These are phyloP conservation scores for Noctua janthe DNA, from an alignment of 2,888 invertebrate genomes.

Conservation along the genomic window DNA sequence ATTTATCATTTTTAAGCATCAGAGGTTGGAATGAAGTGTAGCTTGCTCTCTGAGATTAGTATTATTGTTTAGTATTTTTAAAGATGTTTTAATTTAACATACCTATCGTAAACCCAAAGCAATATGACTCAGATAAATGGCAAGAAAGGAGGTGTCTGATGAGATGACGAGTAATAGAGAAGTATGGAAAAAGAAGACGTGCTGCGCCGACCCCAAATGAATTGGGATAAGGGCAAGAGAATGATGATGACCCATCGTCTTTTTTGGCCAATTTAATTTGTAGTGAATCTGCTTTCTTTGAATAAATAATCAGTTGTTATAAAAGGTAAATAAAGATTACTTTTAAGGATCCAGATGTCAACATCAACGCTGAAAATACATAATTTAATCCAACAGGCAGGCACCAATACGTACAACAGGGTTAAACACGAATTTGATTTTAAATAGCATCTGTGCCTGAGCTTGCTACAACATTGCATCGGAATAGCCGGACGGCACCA, in stretches of 20 bases:
- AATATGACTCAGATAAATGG: too few relatives aligned
- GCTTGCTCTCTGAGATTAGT: slow-evolving; percentile 1
- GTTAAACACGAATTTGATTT: slow-evolving; percentile 75
- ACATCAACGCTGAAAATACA: slow-evolving; percentile 32
- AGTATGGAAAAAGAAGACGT: too few relatives aligned
- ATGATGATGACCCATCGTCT: not conserved
- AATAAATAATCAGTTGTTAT: not conserved
- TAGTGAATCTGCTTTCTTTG: not conserved
- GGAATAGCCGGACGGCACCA: slow-evolving; percentile 70
- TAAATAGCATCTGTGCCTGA: slow-evolving; percentile 75
- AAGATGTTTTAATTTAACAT: not conserved
- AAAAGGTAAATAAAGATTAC: not conserved
- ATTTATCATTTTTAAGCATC: slow-evolving; percentile 61
- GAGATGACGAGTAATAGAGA: too few relatives aligned
- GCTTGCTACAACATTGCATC: slow-evolving; percentile 74
- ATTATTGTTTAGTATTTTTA: not conserved
- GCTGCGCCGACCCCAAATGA: too few relatives aligned
- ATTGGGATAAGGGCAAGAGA: too few relatives aligned
- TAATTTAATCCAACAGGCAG: slow-evolving; percentile 58
- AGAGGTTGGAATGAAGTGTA: slow-evolving; percentile 35
- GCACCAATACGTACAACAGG: slow-evolving; percentile 51
- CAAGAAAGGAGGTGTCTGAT: too few relatives aligned
- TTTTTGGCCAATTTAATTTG: not conserved
- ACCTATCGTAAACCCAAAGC: too few relatives aligned
- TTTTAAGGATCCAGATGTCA: not conserved